Percentiles rank a stretch among this genome's conserved stretches.
Evolutionary conservation across 2,113 vertebrate species (phyloP).

Genomic region (Stegastes partitus): DNA sequence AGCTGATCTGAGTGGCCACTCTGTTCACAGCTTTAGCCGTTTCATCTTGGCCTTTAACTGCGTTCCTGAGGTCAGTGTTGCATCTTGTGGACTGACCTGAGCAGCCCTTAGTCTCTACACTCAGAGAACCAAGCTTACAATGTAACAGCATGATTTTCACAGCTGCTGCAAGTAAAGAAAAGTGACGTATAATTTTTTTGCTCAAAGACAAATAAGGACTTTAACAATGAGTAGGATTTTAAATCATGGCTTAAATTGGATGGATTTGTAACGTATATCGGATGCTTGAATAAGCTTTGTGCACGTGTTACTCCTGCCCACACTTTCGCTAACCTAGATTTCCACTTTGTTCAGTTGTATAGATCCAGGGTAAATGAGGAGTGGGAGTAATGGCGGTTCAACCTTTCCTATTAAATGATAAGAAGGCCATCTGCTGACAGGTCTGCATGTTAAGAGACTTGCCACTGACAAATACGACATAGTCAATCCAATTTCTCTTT

Average conservation of each 20-base stretch:
- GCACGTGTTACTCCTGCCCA: constrained; percentile 5
- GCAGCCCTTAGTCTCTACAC: too few species aligned
- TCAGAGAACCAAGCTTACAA: too few species aligned
- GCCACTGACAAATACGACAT: constrained; percentile 50
- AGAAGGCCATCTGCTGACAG: constrained; percentile 59
- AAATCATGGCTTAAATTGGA: background rate
- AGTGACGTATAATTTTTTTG: too few species aligned
- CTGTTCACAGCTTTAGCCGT: too few species aligned
- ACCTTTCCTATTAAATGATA: constrained; percentile 74
- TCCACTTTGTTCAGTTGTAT: constrained; percentile 41
- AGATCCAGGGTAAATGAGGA: constrained; percentile 49
- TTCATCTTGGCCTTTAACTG: too few species aligned
- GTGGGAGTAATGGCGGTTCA: constrained; percentile 55
- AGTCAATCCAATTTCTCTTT: constrained; percentile 55
- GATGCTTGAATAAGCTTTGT: background rate
- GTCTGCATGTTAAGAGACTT: constrained; percentile 56
- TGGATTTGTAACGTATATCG: background rate
- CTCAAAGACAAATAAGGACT: too few species aligned
- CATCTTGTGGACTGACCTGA: too few species aligned
- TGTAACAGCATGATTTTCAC: too few species aligned
- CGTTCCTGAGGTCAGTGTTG: too few species aligned
- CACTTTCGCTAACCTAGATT: constrained; percentile 20
- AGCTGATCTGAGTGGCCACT: too few species aligned
- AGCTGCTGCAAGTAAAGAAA: too few species aligned
- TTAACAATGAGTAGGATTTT: background rate